Conservation (phyloP, 2,888 invertebrate species). For the Calameuta filiformis region DNA sequence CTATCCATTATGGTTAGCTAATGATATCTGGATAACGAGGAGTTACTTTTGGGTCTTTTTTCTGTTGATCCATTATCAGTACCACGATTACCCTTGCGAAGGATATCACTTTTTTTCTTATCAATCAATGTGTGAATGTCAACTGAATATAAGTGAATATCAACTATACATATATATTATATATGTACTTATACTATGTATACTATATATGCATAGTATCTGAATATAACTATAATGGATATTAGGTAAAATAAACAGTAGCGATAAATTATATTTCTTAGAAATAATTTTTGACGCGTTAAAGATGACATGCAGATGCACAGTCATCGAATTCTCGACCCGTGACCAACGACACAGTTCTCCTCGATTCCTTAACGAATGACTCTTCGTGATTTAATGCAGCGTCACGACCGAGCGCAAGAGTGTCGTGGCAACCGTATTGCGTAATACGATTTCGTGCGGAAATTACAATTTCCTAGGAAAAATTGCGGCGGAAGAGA, state of each 20-base stretch:
- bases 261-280: neutral
- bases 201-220: neutral
- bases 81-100: neutral
- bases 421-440: neutral
- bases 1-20: neutral
- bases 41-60: neutral
- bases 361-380: conserved; percentile 1
- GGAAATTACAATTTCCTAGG: conserved; percentile 2
- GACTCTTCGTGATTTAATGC: neutral
- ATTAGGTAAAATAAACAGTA: neutral
- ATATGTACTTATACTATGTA: neutral
- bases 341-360: conserved; percentile 1
- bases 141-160: neutral
- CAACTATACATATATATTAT: neutral
- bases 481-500: neutral
- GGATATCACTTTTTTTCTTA: neutral
- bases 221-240: neutral
- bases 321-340: neutral
- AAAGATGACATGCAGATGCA: neutral
- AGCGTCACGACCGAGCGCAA: neutral
- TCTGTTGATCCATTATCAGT: neutral
- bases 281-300: neutral
- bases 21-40: neutral
- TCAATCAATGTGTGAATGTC: neutral
- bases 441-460: conserved; percentile 2